Evolutionary conservation across 92 coral and sea anemone genomes (phyloP), one percentile per base, ranked within the genome.

Genomic region (Scolanthus callimorphus): DNA sequence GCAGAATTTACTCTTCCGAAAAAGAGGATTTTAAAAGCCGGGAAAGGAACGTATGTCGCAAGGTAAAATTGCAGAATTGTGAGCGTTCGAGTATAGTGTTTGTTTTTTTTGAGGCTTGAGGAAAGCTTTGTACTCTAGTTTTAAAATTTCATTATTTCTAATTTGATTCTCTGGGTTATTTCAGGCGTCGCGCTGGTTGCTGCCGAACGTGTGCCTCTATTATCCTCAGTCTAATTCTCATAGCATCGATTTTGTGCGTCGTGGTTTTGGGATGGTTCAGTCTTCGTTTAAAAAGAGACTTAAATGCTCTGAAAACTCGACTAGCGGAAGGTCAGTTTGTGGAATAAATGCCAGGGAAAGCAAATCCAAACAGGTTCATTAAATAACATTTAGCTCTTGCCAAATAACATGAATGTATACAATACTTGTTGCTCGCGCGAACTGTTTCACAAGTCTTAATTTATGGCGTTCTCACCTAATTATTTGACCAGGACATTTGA

Each of bases 251-350:
- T 46, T 59, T 87, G 27, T 82, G 90, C 67, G 95, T 87, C 25
- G 73, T 87, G 34, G 95, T 87, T 1, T 70, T 87, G 46, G 90
- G 95, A 13, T 87, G 95, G 95, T 87, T 82, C 52, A 87, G 90
- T 45, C 53, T 87, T 20, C 73, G 95, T n/a, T 78, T 87, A 25
- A 87, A 82, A 49, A 85, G 95, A 29, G 95, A 87, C 76, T 47
- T 87, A 55, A 78, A 87, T 41, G 39, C 68, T 62, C 72, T 87
- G 25, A 78, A 76, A 51, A 82, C 68, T 60, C 67, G 90, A 30
- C 63, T 87, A 46, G 79, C 85, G 2, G 81, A 87, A 87, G 95
- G 90, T 87, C 62, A 70, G 95, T 31, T 13, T 1, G 1, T 19
- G 20, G 20, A 28, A 27, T 1, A 24, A 21, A 26, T 25, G n/a